These are phyloP conservation scores for human (Homo sapiens) DNA, from an alignment of 2,113 vertebrate genomes.

Conservation along the genomic window GRCh38 chr12:121849001-121849500, in stretches of 20 bases:
- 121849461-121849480: not conserved
- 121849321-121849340: fast-evolving
- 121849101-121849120: not conserved
- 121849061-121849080: slow-evolving; percentile 87
- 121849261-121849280: too few relatives aligned
- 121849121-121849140: not conserved
- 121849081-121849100: not conserved
- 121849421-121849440: not conserved
- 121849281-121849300: too few relatives aligned
- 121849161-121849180: not conserved
- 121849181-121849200: too few relatives aligned
- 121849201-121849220: too few relatives aligned
- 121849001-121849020: slow-evolving; percentile 92
- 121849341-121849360: fast-evolving
- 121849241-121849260: too few relatives aligned
- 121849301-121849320: too few relatives aligned
- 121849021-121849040: slow-evolving; percentile 94
- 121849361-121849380: not conserved
- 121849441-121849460: too few relatives aligned
- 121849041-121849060: slow-evolving; percentile 94
- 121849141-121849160: fast-evolving
- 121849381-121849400: fast-evolving
- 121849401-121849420: not conserved
- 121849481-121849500: not conserved
- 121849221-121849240: too few relatives aligned